Evolutionary conservation across 2,797 vertebrate species (phyloP), one percentile per base, ranked within the genome.

Genomic region (Molossus alvarezi): DNA sequence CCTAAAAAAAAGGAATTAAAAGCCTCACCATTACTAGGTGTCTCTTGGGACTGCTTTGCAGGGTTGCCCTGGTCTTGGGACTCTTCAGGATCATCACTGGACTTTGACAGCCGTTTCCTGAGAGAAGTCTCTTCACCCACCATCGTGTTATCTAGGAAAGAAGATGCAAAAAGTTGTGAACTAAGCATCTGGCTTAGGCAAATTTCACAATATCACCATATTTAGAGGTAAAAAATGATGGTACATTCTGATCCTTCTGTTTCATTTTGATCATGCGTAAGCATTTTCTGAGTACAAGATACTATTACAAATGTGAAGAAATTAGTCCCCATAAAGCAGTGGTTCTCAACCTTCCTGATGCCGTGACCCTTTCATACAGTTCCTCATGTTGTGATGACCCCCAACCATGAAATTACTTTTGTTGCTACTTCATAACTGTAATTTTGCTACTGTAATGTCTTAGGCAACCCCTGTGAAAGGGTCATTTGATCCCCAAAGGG

Each of bases 101-200:
- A 95, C 94, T 97, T 97, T 25, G 90, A 67, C 1, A 95, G 97
- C 25, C 98, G 98, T 15, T 98, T 98, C 90, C 98, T 98, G 10
- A 98, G 37, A n/a, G 88, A 94, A 20, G 82, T 95, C n/a, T 98
- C 98, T 91, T 98, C 97, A 62, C 97, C 97, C 64, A 98, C 97
- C 98, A 98, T 88, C 10, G 21, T 76, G 65, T 0, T 75, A 45
- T 33, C 88, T 96, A 73, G 65, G n/a, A 90, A 95, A 90, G 18
- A 96, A 95, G 6, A 91, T 2, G 17, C 53, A 64, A 58, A 92
- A 83, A 82, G 23, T 37, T 82, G 41, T 84, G 57, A 95, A 83
- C 41, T 77, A 73, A 76, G 12, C 12, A 84, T 69, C n/a, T n/a
- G 29, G 45, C 23, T 92, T 37, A 94, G 18, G 73, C 45, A 20